A percentile compares a stretch with the other conserved stretches of the same genome.
Conservation (phyloP, 2,113 vertebrate species). For the Potamarius usumacintae region DNA sequence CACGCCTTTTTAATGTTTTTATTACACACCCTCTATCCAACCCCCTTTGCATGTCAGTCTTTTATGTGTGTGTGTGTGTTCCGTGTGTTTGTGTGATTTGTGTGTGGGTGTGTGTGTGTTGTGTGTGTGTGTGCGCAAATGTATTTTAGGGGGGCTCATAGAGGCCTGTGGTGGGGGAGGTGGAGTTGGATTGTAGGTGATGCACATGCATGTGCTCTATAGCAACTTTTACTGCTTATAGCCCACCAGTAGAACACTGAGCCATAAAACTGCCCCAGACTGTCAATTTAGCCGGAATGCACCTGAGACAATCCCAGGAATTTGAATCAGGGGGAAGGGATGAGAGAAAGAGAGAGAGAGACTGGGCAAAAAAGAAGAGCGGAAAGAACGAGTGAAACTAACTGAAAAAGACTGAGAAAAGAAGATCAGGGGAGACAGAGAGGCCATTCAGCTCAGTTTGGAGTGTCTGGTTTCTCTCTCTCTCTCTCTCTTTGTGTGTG, state of each 20-base stretch:
- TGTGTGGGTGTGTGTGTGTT: background rate
- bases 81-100: background rate
- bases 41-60: background rate
- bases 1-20: background rate
- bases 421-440: constrained; percentile 8
- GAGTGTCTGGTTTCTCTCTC: constrained; percentile 29
- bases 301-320: constrained; percentile 34
- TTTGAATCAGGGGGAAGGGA: constrained; percentile 24
- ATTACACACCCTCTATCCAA: background rate
- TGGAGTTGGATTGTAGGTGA: background rate
- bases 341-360: background rate
- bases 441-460: background rate
- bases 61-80: background rate
- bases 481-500: background rate
- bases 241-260: constrained; percentile 9
- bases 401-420: constrained; percentile 3
- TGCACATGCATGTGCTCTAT: background rate
- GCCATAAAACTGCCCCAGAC: constrained; percentile 40
- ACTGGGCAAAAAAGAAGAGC: constrained; percentile 3
- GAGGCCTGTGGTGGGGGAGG: background rate
- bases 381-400: background rate
- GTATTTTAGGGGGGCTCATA: background rate
- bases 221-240: constrained; percentile 5
- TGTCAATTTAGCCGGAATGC: constrained; percentile 43
- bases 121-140: background rate